Evolutionary conservation across 2,888 invertebrate genomes (phyloP), one percentile per base, ranked within the genome.

Genomic region (Sesia bembeciformis): DNA sequence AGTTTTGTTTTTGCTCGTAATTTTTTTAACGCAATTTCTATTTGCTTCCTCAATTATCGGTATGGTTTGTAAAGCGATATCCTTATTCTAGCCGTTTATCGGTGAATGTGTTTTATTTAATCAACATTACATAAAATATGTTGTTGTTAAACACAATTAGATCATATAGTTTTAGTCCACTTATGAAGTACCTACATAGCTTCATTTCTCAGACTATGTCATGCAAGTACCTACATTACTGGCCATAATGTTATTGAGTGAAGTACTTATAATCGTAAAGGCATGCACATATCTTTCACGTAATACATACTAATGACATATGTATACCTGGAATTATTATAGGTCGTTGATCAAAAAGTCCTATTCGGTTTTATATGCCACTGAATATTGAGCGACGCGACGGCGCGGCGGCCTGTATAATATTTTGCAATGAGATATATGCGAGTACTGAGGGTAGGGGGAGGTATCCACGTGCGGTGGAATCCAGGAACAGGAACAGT

Each of bases 1-100:
- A 70, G 67, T 80, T 76, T 81, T 79, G 81, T 82, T 83, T 81
- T 78, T 69, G 69, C 60, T 72, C 68, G 76, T 81, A 76, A 78
- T 83, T 76, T 77, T 77, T 80, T 81, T 83, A 83, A 82, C 81
- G 77, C 71, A 57, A 65, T 42, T 42, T 23, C 23, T 23, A 23
- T 23, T 23, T 23, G 23, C 23, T 23, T 23, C 23, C 23, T 23
- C 23, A 23, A 23, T 23, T 23, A 23, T 23, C 7, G 42, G 1
- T 74, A 67, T 76, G 66, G 57, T 56, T 6, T 5, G 42, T 42
- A 42, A 42, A 42, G 42, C 42, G 42, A 5, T 7, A 7, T 5
- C 42, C 23, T 23, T 23, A 23, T 23, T 23, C 23, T 23, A 23
- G 23, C 23, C 23, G 23, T 2, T 23, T 23, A 23, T 23, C 23